Conservation (phyloP, 1,140 invertebrate genomes). For the Cecropterus lyciades region DNA sequence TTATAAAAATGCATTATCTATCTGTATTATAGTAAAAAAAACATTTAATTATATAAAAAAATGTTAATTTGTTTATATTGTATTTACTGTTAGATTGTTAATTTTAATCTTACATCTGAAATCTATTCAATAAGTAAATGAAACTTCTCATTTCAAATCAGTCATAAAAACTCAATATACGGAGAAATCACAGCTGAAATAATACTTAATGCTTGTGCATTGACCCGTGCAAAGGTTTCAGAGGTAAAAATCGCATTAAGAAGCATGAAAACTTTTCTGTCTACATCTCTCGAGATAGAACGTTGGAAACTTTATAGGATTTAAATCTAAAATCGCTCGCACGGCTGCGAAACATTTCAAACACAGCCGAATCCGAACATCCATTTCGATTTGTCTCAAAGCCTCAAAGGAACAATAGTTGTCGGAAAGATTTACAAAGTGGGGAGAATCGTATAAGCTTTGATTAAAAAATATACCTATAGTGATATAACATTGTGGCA, state of each 20-base stretch:
- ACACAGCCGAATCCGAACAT: not conserved
- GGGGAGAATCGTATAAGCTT: not conserved
- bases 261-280: not conserved
- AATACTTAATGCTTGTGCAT: no score
- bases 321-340: not conserved
- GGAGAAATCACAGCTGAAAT: not conserved
- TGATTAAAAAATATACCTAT: not conserved
- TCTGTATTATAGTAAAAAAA: no score
- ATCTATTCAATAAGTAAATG: no score
- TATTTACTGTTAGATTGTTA: no score
- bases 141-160: no score
- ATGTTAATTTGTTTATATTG: no score
- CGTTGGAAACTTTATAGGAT: not conserved
- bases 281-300: not conserved
- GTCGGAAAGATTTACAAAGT: slow-evolving; percentile 11
- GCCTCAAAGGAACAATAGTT: slow-evolving; percentile 7
- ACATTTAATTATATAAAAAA: no score
- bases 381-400: slow-evolving; percentile 10
- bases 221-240: not conserved
- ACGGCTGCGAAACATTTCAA: not conserved
- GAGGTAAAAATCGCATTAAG: slow-evolving; percentile 8
- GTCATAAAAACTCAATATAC: not conserved
- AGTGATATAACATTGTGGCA: no score
- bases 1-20: no score
- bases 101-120: no score